These are phyloP conservation scores for Synanceia verrucosa DNA, from an alignment of 2,797 vertebrate genomes.

Conservation along the genomic window DNA sequence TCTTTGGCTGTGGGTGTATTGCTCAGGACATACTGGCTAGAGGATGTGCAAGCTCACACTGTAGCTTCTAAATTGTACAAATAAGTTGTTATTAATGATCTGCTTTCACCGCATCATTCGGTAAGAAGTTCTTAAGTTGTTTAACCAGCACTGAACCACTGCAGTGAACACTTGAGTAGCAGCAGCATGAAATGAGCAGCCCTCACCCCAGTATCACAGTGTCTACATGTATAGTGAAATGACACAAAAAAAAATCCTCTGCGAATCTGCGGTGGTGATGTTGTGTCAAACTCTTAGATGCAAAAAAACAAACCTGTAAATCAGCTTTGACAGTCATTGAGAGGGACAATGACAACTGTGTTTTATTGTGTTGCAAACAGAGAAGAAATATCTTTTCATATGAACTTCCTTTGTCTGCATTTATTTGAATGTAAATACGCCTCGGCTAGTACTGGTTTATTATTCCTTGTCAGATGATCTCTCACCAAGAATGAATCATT, in stretches of 20 bases:
- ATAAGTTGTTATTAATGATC: conserved; percentile 9
- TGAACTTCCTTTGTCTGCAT: conserved; percentile 75
- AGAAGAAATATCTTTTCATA: conserved; percentile 74
- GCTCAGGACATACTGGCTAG: background rate
- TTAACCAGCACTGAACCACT: conserved; percentile 8
- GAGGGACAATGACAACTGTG: conserved; percentile 74
- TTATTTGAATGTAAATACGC: conserved; percentile 83
- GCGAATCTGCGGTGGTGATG: conserved; percentile 48
- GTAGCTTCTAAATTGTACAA: background rate
- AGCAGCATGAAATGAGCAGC: conserved; percentile 23
- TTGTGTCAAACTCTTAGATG: conserved; percentile 67
- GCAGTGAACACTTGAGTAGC: conserved; percentile 16
- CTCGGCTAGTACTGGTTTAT: conserved; percentile 74
- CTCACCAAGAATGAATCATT: conserved; percentile 77
- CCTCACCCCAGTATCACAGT: conserved; percentile 31
- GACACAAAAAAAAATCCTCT: conserved; percentile 32
- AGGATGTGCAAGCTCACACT: background rate
- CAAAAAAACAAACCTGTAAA: conserved; percentile 72
- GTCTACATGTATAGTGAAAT: conserved; percentile 41
- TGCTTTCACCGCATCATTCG: conserved; percentile 6
- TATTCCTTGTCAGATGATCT: conserved; percentile 80
- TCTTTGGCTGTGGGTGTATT: background rate
- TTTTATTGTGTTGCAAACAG: conserved; percentile 79
- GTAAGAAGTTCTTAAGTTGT: conserved; percentile 1
- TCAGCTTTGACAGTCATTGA: conserved; percentile 74